Evolutionary conservation across 2,797 vertebrate genomes (phyloP).

Genomic region (Pyrocephalus nanus): DNA sequence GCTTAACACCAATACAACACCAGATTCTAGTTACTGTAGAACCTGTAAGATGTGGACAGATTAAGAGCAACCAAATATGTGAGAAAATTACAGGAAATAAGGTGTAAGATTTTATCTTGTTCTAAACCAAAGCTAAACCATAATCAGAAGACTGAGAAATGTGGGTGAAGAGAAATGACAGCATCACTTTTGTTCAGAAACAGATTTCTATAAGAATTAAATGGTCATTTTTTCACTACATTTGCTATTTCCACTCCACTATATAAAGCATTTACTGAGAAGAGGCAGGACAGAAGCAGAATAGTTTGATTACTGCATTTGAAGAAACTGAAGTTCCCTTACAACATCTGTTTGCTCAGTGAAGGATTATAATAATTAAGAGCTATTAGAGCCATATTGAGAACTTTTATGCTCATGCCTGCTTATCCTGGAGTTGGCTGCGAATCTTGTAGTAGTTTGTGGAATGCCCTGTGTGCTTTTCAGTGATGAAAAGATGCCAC

Average conservation of each 20-base stretch:
- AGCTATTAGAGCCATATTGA: constrained; percentile 71
- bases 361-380: constrained; percentile 73
- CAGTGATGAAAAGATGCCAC: constrained; percentile 56
- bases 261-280: constrained; percentile 41
- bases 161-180: not conserved
- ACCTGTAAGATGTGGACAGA: not conserved
- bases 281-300: constrained; percentile 55
- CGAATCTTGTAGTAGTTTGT: constrained; percentile 46
- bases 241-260: constrained; percentile 50
- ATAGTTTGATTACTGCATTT: constrained; percentile 66
- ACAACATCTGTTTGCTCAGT: constrained; percentile 71
- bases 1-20: not conserved
- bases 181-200: constrained; percentile 20
- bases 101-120: not conserved
- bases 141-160: not conserved
- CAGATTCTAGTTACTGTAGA: not conserved
- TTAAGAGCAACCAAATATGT: not conserved
- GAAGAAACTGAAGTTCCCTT: constrained; percentile 62
- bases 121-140: not conserved
- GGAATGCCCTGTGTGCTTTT: constrained; percentile 47
- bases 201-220: constrained; percentile 50
- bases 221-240: constrained; percentile 51
- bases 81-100: not conserved
- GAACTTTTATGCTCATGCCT: constrained; percentile 60
- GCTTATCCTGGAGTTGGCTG: constrained; percentile 60